Evolutionary conservation across 2,113 vertebrate species (phyloP).

Genomic region (Todiramphus saurophagus): DNA sequence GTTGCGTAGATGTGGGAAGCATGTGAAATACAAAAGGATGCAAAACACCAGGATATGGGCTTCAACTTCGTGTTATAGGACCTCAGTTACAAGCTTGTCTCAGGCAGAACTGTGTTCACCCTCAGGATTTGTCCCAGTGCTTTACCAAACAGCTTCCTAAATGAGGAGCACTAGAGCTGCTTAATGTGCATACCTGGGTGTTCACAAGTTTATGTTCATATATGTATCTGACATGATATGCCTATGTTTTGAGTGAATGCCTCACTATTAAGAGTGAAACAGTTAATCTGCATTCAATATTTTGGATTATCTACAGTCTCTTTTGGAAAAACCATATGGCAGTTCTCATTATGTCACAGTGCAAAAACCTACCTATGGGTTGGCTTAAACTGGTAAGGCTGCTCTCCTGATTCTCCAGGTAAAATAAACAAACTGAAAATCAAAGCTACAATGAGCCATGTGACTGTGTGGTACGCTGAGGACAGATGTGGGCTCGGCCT

Average conservation of each 20-base stretch:
- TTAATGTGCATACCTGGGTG: neutral
- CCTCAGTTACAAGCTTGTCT: neutral
- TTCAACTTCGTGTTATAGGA: neutral
- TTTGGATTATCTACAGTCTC: neutral
- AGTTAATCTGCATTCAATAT: neutral
- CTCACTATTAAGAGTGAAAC: neutral
- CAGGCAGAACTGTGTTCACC: neutral
- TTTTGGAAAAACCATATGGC: neutral
- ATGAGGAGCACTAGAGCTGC: neutral
- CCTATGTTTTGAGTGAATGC: fast-evolving
- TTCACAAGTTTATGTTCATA: neutral
- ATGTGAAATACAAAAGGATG: neutral
- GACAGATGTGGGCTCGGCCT: neutral
- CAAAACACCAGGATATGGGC: fast-evolving
- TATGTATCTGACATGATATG: neutral
- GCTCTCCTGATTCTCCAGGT: neutral
- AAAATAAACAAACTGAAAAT: neutral
- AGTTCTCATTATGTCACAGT: neutral
- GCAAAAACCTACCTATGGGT: neutral
- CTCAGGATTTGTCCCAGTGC: neutral
- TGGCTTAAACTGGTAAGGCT: neutral
- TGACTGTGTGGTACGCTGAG: neutral
- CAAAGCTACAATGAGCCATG: neutral
- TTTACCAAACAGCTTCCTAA: neutral
- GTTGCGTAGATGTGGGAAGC: neutral